Percentiles rank a stretch among this genome's conserved stretches.
phyloP scores from a whole-genome alignment of 2,888 invertebrate species.

The Agonopterix arenella region DNA sequence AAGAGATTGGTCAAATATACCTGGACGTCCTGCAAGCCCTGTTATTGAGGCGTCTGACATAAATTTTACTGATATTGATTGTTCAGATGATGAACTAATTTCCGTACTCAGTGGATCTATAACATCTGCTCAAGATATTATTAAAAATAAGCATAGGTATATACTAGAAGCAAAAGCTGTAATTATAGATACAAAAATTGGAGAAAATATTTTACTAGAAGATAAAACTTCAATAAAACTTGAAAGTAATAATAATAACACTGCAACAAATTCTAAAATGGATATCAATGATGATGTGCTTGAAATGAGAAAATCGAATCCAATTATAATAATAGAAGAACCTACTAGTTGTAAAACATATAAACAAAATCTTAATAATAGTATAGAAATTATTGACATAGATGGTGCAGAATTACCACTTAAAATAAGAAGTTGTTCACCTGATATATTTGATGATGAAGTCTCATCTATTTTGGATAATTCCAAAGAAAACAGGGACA shows the following conservation, averaged over 20 bases:
- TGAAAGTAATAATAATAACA: too few species aligned
- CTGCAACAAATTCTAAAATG: too few species aligned
- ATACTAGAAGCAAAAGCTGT: neutral
- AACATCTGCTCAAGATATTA: constrained; percentile 26
- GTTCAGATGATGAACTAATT: constrained; percentile 52
- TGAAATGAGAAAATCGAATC: too few species aligned
- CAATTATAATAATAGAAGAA: too few species aligned
- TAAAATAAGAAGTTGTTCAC: constrained; percentile 47
- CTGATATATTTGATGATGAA: constrained; percentile 71
- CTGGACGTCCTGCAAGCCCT: constrained; percentile 79
- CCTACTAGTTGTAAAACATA: neutral
- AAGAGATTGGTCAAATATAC: constrained; percentile 79
- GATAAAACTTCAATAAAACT: too few species aligned
- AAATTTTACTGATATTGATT: constrained; percentile 46
- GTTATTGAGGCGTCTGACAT: constrained; percentile 21
- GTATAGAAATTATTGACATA: neutral
- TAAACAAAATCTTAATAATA: neutral
- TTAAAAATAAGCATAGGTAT: constrained; percentile 5
- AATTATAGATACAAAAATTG: too few species aligned
- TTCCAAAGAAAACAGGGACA: constrained; percentile 12
- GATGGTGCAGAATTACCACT: constrained; percentile 1
- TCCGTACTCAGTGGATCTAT: constrained; percentile 50
- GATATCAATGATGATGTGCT: too few species aligned
- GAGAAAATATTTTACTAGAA: too few species aligned
- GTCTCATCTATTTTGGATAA: constrained; percentile 21